phyloP scores from a whole-genome alignment of 2,113 vertebrate genomes.

The Alligator sinensis region DNA sequence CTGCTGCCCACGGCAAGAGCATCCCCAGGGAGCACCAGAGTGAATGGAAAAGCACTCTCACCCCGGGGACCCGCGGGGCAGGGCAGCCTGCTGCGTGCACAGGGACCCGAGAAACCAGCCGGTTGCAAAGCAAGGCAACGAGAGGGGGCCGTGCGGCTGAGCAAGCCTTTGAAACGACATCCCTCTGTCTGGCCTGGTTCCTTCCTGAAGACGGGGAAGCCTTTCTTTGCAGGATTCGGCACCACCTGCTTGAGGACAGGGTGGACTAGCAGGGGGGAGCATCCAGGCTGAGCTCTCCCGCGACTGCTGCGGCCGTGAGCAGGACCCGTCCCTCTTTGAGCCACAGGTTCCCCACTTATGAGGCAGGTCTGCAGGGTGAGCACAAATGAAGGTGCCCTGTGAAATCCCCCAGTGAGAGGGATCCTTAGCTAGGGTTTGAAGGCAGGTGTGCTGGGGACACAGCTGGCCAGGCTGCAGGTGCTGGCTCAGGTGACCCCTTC shows the following conservation, averaged over 20 bases:
- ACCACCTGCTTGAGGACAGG: background rate
- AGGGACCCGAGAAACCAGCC: background rate
- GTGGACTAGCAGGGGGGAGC: background rate
- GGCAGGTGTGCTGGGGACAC: background rate
- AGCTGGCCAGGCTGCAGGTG: background rate
- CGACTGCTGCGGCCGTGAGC: background rate
- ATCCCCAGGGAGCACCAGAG: background rate
- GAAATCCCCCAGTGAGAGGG: background rate
- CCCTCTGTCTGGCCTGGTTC: background rate
- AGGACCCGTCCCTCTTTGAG: background rate
- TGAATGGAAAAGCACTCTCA: background rate
- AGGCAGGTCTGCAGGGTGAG: background rate
- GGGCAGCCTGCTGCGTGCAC: background rate
- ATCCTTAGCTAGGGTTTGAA: background rate
- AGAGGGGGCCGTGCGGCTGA: background rate
- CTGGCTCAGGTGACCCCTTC: background rate
- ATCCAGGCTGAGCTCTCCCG: background rate
- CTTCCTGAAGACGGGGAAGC: rapidly evolving
- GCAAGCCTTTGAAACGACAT: background rate
- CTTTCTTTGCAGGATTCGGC: rapidly evolving
- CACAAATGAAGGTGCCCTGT: background rate
- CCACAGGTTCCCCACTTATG: background rate
- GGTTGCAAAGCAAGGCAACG: background rate
- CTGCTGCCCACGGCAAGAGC: background rate
- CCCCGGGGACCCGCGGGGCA: background rate